phyloP scores from a whole-genome alignment of 2,113 vertebrate species.

The Microcebus griseorufus region DNA sequence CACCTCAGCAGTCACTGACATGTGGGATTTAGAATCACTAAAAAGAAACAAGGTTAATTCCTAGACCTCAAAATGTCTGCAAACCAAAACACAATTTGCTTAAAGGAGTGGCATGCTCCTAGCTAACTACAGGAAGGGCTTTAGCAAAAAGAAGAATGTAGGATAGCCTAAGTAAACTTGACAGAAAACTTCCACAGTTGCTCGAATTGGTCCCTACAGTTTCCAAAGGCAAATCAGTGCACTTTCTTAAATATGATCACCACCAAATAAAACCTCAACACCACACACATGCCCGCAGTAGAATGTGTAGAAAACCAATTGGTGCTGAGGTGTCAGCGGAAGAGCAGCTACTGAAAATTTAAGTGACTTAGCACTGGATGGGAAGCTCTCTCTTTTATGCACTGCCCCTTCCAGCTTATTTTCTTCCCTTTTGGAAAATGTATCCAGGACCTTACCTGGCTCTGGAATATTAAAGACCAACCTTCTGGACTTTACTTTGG shows the following conservation, averaged over 20 bases:
- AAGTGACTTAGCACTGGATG: background rate
- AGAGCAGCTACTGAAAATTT: background rate
- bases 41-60: background rate
- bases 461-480: background rate
- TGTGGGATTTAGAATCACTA: background rate
- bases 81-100: conserved; percentile 14
- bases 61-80: background rate
- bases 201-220: background rate
- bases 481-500: background rate
- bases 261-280: background rate
- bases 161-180: background rate
- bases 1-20: background rate
- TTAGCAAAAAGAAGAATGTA: background rate
- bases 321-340: background rate
- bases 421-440: background rate
- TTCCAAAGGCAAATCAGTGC: background rate
- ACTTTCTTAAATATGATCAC: background rate
- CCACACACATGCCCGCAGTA: background rate
- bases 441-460: background rate
- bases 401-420: background rate
- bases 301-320: background rate
- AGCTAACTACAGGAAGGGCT: background rate
- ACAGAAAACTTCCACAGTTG: background rate
- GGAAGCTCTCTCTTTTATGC: background rate
- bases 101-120: background rate